Conservation (phyloP, 2,888 invertebrate species). For the Cryptocheilus praepositus region DNA sequence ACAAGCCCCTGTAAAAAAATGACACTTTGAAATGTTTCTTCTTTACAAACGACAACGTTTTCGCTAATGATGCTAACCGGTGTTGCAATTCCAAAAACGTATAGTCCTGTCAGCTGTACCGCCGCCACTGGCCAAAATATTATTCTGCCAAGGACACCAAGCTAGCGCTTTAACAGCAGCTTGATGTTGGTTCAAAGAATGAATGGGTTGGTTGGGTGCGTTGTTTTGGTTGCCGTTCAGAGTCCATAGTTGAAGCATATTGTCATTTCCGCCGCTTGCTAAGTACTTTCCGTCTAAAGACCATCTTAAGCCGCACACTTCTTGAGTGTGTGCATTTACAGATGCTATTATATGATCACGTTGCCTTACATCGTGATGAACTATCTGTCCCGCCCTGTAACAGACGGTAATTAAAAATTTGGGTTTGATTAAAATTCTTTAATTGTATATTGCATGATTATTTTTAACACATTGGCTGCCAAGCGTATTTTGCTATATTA, state of each 20-base stretch:
- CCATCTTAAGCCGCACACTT: constrained; percentile 96
- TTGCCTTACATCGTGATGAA: constrained; percentile 96
- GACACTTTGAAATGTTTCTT: no score
- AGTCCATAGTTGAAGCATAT: constrained; percentile 95
- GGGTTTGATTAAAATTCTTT: constrained; percentile 7
- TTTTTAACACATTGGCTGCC: no score
- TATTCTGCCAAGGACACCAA: constrained; percentile 98
- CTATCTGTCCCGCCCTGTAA: constrained; percentile 88
- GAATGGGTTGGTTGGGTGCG: constrained; percentile 80
- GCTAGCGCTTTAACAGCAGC: constrained; percentile 96
- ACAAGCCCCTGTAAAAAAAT: constrained; percentile 78
- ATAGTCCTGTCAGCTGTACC: constrained; percentile 96
- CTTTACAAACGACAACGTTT: no score
- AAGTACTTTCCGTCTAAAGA: constrained; percentile 94
- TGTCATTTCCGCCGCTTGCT: constrained; percentile 98
- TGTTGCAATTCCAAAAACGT: constrained; percentile 90
- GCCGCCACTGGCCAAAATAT: constrained; percentile 94
- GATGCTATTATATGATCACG: constrained; percentile 87
- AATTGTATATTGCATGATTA: not conserved
- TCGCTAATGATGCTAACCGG: constrained; percentile 76
- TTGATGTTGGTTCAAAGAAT: constrained; percentile 84
- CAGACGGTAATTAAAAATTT: not conserved
- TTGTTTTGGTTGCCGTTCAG: constrained; percentile 75
- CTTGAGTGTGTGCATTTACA: constrained; percentile 85
- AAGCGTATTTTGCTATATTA: no score